Base-by-base conservation (phyloP, 2,797 vertebrate genomes). In the Lepilemur septentrionalis region DNA sequence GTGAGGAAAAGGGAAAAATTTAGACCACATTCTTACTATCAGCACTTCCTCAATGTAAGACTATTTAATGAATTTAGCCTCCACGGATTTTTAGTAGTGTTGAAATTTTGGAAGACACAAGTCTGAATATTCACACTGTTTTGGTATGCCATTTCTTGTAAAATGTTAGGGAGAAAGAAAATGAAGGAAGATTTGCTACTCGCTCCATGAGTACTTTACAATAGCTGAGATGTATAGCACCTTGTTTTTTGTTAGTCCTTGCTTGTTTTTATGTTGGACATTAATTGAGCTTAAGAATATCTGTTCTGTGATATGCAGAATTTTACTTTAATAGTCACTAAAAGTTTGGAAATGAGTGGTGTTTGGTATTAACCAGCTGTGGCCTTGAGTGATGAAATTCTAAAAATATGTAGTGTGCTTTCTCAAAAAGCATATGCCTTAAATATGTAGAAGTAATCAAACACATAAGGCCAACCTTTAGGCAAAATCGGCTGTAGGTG, bases 341-440 rank as follows among this genome's bases (percentile, higher is more conserved):
- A 97, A 93, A 93, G 95, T 81, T 97, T 94, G 91, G 83, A 97
- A 95, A 91, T 97, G 97, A 97, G 97, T 96, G 95, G 94, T 98
- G 95, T 96, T 98, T 97, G 96, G 95, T 96, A 98, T 93, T 97
- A 95, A 79, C 93, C 98, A 98, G 96, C 98, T 98, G 97, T 97
- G 95, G 88, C 73, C 86, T 92, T 92, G 89, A 98, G 97, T 98
- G 97, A 98, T 97, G 98, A 98, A 98, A 98, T 94, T 97, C 93
- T 98, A 97, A 98, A 98, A 98, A 97, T 98, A 98, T 59, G 97
- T 97, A 96, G 94, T 97, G 93, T 95, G 85, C 88, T 96, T 98
- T 97, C 97, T 98, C 96, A 96, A 55, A 98, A 97, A 98, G 83
- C 94, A 93, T 91, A 90, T 97, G 96, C 96, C 83, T 97, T 97